These are phyloP conservation scores for Parnassius apollo DNA, from an alignment of 2,888 invertebrate species.

Conservation along the genomic window DNA sequence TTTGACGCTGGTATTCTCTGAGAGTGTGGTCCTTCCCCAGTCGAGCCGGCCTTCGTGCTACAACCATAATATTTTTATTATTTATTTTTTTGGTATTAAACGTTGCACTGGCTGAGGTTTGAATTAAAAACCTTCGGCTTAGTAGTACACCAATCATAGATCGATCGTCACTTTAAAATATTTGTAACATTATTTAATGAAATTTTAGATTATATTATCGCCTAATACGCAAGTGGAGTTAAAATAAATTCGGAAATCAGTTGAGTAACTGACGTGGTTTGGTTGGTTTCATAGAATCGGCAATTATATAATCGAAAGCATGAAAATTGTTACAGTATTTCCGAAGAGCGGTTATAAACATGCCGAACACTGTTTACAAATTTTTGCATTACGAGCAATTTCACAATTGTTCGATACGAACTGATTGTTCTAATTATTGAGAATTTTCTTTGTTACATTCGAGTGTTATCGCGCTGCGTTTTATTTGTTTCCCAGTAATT, in stretches of 20 bases:
- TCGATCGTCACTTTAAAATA: no score
- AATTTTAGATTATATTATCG: neutral
- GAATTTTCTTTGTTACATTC: constrained; percentile 51
- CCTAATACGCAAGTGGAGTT: neutral
- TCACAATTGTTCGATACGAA: constrained; percentile 51
- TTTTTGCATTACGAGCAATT: constrained; percentile 62
- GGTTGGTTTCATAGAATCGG: constrained; percentile 25
- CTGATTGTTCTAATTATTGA: constrained; percentile 67
- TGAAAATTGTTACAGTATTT: constrained; percentile 55
- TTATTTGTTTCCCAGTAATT: constrained; percentile 8
- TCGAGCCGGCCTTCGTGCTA: no score
- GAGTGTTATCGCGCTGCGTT: constrained; percentile 39
- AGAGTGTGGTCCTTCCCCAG: no score
- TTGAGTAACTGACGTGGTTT: constrained; percentile 18
- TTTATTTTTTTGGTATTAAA: no score
- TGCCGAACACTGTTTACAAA: constrained; percentile 71
- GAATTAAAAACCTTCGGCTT: no score
- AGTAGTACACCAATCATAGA: no score
- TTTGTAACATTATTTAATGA: neutral
- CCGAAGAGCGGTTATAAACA: constrained; percentile 45
- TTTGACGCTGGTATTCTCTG: no score
- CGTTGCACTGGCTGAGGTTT: no score
- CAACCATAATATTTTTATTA: no score
- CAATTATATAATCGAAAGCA: constrained; percentile 34
- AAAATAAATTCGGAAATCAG: constrained; percentile 15